Evolutionary conservation across 2,113 vertebrate species (phyloP).

Genomic region (Macaca mulatta): DNA sequence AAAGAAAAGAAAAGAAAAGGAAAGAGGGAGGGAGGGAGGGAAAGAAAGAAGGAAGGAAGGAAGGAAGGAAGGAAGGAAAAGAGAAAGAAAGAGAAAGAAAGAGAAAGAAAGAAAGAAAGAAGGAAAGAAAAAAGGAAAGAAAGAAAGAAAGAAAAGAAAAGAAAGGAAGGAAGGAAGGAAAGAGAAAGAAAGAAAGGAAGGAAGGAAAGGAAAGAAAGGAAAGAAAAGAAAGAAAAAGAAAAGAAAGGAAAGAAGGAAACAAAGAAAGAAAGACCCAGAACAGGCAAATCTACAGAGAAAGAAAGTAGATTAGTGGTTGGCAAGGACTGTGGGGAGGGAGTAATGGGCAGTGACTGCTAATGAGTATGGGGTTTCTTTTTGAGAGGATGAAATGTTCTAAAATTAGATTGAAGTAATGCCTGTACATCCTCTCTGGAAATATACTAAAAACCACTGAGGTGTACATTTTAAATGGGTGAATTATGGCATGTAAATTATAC

Average conservation of each 20-base stretch:
- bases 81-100: too few species aligned
- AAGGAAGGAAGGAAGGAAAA: too few species aligned
- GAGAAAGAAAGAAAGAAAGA: too few species aligned
- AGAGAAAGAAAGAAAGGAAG: too few species aligned
- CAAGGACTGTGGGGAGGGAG: not conserved
- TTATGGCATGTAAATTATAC: not conserved
- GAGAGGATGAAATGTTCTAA: constrained; percentile 11
- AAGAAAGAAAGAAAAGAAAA: too few species aligned
- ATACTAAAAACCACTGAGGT: not conserved
- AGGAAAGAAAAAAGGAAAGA: too few species aligned
- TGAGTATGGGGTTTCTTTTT: not conserved
- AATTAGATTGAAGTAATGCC: not conserved
- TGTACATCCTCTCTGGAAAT: not conserved
- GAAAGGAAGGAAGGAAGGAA: accelerated
- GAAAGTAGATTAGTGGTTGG: not conserved
- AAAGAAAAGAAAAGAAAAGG: too few species aligned
- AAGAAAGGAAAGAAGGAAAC: too few species aligned
- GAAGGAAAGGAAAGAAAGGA: too few species aligned
- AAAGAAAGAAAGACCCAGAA: not conserved
- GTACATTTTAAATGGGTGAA: not conserved
- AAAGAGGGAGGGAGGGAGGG: not conserved
- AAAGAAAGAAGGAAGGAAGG: too few species aligned
- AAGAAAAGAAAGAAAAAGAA: too few species aligned
- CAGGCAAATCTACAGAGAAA: not conserved
- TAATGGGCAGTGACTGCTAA: not conserved